phyloP scores from a whole-genome alignment of 2,888 invertebrate species.

The Cryptophagus acutangulus region DNA sequence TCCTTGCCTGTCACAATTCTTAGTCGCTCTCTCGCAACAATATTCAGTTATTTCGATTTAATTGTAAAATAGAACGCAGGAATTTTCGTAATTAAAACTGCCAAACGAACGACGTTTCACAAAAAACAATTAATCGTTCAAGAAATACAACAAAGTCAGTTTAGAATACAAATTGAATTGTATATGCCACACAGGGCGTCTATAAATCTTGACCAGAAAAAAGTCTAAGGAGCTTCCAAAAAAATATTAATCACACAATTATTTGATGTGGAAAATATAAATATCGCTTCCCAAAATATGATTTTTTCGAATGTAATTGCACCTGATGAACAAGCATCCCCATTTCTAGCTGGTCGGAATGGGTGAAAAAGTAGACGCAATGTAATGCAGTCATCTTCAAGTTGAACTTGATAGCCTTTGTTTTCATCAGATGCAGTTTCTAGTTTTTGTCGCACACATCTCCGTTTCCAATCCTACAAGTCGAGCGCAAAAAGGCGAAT shows the following conservation, averaged over 20 bases:
- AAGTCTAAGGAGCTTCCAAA: too few relatives aligned
- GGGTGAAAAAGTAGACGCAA: conserved; percentile 39
- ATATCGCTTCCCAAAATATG: too few relatives aligned
- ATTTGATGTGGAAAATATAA: too few relatives aligned
- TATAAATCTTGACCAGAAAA: conserved; percentile 3
- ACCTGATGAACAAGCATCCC: too few relatives aligned
- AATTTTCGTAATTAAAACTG: conserved; percentile 30
- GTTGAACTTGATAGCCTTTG: conserved; percentile 37
- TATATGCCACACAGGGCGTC: conserved; percentile 22
- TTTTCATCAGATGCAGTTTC: conserved; percentile 32
- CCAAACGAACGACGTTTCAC: too few relatives aligned
- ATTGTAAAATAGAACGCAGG: too few relatives aligned
- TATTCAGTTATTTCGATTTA: too few relatives aligned
- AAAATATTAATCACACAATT: too few relatives aligned
- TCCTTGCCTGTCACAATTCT: conserved; percentile 14
- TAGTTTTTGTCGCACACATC: conserved; percentile 40
- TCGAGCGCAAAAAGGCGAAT: too few relatives aligned
- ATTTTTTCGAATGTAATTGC: too few relatives aligned
- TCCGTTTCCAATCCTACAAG: too few relatives aligned
- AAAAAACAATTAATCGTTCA: conserved; percentile 22
- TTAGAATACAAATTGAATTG: conserved; percentile 32
- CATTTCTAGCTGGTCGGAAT: conserved; percentile 17
- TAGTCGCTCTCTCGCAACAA: too few relatives aligned
- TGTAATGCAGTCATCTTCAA: conserved; percentile 39
- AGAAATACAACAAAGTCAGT: conserved; percentile 25